phyloP scores from a whole-genome alignment of 1,140 invertebrate genomes.

The Temnothorax nylanderi region DNA sequence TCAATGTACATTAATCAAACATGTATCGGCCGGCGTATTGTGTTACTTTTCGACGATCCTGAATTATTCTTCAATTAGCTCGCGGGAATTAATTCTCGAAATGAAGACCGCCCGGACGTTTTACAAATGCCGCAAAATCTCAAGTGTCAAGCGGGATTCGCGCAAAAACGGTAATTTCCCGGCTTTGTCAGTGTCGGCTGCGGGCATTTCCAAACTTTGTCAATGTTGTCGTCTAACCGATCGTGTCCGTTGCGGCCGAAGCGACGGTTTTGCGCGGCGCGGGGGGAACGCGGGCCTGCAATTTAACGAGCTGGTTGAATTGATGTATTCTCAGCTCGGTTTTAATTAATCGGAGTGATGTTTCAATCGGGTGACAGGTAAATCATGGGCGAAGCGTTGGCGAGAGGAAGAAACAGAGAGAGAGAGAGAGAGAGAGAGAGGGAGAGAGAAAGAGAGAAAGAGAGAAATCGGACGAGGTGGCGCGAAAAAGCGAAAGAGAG shows the following conservation, averaged over 20 bases:
- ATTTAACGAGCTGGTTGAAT: constrained; percentile 55
- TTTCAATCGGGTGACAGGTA: constrained; percentile 60
- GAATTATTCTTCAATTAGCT: constrained; percentile 22
- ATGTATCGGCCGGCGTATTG: not conserved
- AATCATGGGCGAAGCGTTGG: constrained; percentile 20
- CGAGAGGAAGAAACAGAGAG: constrained; percentile 8
- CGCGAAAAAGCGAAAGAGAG: constrained; percentile 27
- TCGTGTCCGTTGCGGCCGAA: not conserved
- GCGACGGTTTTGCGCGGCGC: constrained; percentile 24
- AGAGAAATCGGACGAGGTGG: not conserved
- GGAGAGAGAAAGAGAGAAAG: not conserved
- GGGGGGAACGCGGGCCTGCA: not conserved
- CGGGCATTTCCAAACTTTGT: constrained; percentile 36
- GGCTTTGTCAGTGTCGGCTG: constrained; percentile 9
- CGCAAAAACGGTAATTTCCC: constrained; percentile 16
- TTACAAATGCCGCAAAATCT: not conserved
- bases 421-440: not conserved
- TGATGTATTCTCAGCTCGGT: constrained; percentile 14
- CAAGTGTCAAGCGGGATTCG: not conserved
- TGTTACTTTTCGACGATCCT: not conserved
- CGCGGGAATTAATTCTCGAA: not conserved
- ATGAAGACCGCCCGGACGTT: not conserved
- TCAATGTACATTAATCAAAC: not conserved
- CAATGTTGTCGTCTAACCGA: constrained; percentile 34
- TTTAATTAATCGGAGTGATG: constrained; percentile 65